Conservation (phyloP, 2,888 invertebrate genomes). For the Caenorhabditis becei region DNA sequence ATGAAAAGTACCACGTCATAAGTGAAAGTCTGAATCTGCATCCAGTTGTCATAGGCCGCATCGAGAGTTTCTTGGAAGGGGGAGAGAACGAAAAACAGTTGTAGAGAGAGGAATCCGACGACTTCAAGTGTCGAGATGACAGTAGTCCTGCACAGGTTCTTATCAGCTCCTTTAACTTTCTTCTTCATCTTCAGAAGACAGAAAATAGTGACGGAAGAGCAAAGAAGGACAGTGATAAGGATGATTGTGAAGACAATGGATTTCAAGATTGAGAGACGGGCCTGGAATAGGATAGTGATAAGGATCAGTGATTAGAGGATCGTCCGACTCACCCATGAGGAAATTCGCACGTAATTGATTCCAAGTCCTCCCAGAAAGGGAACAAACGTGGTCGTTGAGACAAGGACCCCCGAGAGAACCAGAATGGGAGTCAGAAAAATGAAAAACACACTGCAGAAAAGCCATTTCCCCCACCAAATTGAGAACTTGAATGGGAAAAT, state of each 20-base stretch:
- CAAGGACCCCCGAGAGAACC: constrained; percentile 4
- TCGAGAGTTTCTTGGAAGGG: background rate
- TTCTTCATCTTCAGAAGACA: constrained; percentile 1
- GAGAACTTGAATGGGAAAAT: constrained; percentile 5
- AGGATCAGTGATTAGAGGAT: too few species aligned
- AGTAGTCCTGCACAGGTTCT: constrained; percentile 14
- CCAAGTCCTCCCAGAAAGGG: constrained; percentile 1
- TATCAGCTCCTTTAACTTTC: background rate
- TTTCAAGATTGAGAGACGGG: background rate
- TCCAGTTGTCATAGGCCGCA: constrained; percentile 1
- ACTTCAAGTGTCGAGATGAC: constrained; percentile 6
- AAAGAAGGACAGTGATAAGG: background rate
- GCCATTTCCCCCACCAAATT: background rate
- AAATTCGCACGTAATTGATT: background rate
- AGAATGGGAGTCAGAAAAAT: background rate
- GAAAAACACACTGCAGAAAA: background rate
- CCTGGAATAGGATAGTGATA: too few species aligned
- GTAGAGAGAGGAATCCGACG: background rate
- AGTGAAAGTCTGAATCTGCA: background rate
- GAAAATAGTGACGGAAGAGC: background rate
- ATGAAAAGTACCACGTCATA: constrained; percentile 14
- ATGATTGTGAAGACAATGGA: background rate
- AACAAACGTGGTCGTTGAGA: background rate
- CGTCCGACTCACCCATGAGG: background rate
- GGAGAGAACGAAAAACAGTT: constrained; percentile 1